Evolutionary conservation across 2,888 invertebrate species (phyloP), one percentile per base, ranked within the genome.

Genomic region (Ophion ellenae): DNA sequence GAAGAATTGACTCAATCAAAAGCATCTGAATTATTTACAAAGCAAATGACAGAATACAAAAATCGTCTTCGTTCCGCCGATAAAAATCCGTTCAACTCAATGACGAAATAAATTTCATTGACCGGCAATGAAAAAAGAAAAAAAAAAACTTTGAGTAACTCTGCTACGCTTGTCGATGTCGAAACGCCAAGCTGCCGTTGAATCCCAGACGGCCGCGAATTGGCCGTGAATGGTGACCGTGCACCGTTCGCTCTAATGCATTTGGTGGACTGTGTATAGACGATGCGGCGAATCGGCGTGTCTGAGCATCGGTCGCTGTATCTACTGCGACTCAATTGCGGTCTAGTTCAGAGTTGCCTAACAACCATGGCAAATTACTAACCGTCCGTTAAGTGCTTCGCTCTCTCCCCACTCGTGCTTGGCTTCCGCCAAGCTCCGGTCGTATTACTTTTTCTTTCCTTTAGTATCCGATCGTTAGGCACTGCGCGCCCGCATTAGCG

Each of bases 271-370:
- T 77, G 14, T 71, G 24, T 76, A 36, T 45, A 73, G 69, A 20
- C 28, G 32, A 59, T 63, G 74, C 32, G 83, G 57, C 79, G 57
- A 63, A 71, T 70, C 75, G 70, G 63, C 40, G 79, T 74, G 74
- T 84, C 83, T 84, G 75, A 80, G 79, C 79, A 80, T 70, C 75
- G 70, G 45, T 53, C 63, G 79, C 17, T 70, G 64, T 80, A 71
- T 84, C 80, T 71, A 84, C 80, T 73, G 80, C 80, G 80, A 61
- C 70, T 80, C 17, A 67, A 80, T 64, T 80, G 84, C 70, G 80
- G 84, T 84, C 76, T 70, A 76, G 71, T 80, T 69, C 47, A 59
- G 57, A 66, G 71, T 20, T 70, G 45, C 79, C 80, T 76, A 80
- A 84, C 81, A 84, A 63, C 71, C 81, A 71, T 81, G 73, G 71